These are phyloP conservation scores for Ancistrus triradiatus DNA, from an alignment of 2,113 vertebrate species.

Conservation along the genomic window DNA sequence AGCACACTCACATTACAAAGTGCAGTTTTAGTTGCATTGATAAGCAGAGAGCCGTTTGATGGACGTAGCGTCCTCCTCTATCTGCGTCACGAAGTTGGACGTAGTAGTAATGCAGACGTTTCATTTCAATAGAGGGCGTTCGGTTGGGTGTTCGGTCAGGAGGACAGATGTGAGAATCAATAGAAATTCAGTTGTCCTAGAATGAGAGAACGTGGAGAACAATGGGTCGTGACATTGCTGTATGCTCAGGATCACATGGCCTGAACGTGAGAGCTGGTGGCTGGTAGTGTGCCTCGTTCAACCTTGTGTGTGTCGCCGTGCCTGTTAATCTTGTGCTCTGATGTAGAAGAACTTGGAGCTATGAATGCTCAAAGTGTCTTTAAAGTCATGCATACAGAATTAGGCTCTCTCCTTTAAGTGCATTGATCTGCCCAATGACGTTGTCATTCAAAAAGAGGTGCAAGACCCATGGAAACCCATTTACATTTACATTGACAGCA, in stretches of 20 bases:
- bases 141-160: conserved; percentile 9
- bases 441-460: too few species aligned
- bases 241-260: conserved; percentile 2
- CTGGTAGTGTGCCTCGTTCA: too few species aligned
- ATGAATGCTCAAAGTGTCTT: too few species aligned
- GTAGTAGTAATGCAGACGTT: conserved; percentile 24
- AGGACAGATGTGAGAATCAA: conserved; percentile 37
- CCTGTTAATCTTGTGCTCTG: too few species aligned
- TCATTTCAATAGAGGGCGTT: conserved; percentile 31
- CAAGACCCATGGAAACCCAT: too few species aligned
- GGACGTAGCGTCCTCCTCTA: conserved; percentile 18
- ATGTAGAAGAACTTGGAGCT: too few species aligned
- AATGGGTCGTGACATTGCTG: conserved; percentile 24
- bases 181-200: conserved; percentile 42
- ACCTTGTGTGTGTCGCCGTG: too few species aligned
- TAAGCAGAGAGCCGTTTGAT: background rate
- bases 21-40: conserved; percentile 11
- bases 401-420: too few species aligned
- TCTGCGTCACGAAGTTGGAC: conserved; percentile 23
- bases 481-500: too few species aligned
- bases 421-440: too few species aligned
- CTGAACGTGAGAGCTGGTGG: too few species aligned
- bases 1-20: conserved; percentile 9
- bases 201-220: conserved; percentile 31
- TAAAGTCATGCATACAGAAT: too few species aligned